Evolutionary conservation across 2,797 vertebrate species (phyloP), one percentile per base, ranked within the genome.

Genomic region (Acanthornis magna): DNA sequence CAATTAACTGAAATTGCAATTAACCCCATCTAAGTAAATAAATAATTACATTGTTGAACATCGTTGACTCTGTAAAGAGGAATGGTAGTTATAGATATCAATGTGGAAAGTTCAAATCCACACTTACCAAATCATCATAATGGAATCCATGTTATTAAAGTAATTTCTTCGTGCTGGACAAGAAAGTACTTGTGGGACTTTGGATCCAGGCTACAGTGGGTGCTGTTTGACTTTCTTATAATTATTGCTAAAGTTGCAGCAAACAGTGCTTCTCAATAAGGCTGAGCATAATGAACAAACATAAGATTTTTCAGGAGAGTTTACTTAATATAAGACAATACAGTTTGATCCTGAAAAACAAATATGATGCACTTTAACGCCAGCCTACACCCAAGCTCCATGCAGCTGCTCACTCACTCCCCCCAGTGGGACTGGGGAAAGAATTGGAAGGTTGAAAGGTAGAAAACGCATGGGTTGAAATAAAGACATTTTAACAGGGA

Each of bases 351-450:
- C 9, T 66, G 45, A 22, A 58, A 72, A 73, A 58, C 16, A 65
- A n/a, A 57, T 5, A 12, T 17, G 27, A 17, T 34, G 5, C 7
- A 12, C 2, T 53, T 58, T 34, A 40, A 40, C 3, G 2, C 6
- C 29, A 40, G 25, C 3, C 18, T 29, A 13, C 11, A 60, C 6
- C 26, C 26, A 42, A 65, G 18, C 5, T 11, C 16, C 16, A 9
- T 1, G 3, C 4, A 66, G 26, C 13, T 10, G 2, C 22, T 36
- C 0, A 1, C 22, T 78, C 30, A 32, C 13, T 53, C 7, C 5
- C 5, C 7, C 3, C 11, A 29, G 15, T 9, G 20, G 10, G 11
- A 36, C 2, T 1, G 1, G 27, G 22, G 30, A 60, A 30, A 36
- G 30, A 42, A 40, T 0, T 27, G 16, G 18, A 60, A 78, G 5